A percentile compares a stretch with the other conserved stretches of the same genome.
phyloP scores from a whole-genome alignment of 2,113 vertebrate species.

The Catharus fuscescens region DNA sequence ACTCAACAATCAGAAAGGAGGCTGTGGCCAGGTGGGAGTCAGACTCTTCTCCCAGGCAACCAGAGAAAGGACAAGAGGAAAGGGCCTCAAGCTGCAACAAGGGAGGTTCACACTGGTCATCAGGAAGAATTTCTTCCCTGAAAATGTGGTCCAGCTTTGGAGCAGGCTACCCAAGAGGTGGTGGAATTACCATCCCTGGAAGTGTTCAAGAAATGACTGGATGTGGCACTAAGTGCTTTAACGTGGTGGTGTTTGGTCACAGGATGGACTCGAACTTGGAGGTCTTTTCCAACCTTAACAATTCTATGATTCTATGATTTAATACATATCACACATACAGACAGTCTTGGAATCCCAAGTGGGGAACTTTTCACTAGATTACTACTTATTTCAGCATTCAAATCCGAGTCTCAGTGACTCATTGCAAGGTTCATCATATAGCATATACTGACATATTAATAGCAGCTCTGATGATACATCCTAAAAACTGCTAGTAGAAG shows the following conservation, averaged over 20 bases:
- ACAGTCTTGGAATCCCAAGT: neutral
- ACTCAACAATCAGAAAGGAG: neutral
- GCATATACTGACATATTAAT: neutral
- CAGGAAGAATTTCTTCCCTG: neutral
- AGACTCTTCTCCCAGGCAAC: neutral
- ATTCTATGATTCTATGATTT: neutral
- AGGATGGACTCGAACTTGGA: neutral
- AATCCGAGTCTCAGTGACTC: fast-evolving
- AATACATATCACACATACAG: neutral
- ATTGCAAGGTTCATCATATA: neutral
- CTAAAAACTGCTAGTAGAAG: neutral
- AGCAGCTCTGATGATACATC: neutral
- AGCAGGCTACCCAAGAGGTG: neutral
- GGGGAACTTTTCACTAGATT: neutral
- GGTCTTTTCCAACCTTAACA: neutral
- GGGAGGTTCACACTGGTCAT: neutral
- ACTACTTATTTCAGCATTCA: neutral
- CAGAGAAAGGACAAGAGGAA: neutral
- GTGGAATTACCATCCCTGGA: neutral
- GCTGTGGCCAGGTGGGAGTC: too few relatives aligned
- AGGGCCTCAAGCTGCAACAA: neutral
- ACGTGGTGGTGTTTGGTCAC: fast-evolving
- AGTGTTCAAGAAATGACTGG: neutral
- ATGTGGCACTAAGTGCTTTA: neutral
- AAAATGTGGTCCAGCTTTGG: neutral